Percentiles rank a stretch among this genome's conserved stretches.
phyloP scores from a whole-genome alignment of 2,113 vertebrate species.

The Mastomys coucha region DNA sequence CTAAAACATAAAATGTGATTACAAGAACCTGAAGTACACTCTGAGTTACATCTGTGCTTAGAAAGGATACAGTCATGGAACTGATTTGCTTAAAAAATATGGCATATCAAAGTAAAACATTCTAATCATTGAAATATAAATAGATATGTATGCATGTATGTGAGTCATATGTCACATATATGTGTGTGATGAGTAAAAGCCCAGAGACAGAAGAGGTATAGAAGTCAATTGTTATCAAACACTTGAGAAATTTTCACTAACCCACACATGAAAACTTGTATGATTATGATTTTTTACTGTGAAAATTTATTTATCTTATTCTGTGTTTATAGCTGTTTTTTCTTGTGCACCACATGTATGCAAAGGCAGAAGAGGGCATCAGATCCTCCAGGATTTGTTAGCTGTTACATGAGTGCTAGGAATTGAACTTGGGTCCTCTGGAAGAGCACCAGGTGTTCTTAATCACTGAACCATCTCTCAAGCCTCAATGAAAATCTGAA shows the following conservation, averaged over 20 bases:
- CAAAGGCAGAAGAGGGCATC: neutral
- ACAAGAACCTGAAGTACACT: neutral
- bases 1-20: conserved; percentile 15
- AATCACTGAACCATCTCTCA: neutral
- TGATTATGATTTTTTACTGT: neutral
- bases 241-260: conserved; percentile 28
- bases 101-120: neutral
- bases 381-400: neutral
- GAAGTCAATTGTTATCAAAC: neutral
- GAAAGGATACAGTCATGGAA: neutral
- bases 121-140: neutral
- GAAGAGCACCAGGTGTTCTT: too few species aligned
- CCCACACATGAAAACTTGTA: conserved; percentile 36
- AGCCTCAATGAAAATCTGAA: neutral
- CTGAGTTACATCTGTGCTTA: neutral
- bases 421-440: neutral
- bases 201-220: neutral
- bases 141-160: neutral
- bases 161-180: neutral
- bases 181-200: neutral
- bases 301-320: neutral
- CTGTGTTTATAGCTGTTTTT: neutral
- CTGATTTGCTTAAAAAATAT: neutral
- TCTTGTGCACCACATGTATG: neutral
- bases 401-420: neutral